Conservation (phyloP, 2,888 invertebrate genomes). For the Pedicia rivosa region DNA sequence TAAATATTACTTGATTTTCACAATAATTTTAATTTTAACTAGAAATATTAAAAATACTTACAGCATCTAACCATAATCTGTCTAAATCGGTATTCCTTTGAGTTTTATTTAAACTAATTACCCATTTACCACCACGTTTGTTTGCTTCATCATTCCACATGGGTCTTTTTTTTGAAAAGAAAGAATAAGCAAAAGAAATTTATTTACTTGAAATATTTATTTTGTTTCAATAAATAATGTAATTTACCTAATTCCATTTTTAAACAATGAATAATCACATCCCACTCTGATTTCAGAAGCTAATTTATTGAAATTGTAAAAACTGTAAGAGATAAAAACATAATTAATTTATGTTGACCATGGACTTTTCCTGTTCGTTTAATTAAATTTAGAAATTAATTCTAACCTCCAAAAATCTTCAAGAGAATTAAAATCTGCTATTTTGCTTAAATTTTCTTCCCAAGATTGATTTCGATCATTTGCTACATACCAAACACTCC, state of each 20-base stretch:
- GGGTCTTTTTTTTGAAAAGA: no score
- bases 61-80: constrained; percentile 68
- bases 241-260: constrained; percentile 43
- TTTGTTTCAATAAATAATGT: no score
- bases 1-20: no score
- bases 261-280: constrained; percentile 67
- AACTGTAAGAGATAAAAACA: constrained; percentile 33
- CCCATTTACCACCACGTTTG: constrained; percentile 73
- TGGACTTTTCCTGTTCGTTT: no score
- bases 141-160: constrained; percentile 90
- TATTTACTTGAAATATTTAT: no score
- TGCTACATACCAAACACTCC: constrained; percentile 98
- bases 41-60: no score
- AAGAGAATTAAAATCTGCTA: constrained; percentile 90
- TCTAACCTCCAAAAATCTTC: constrained; percentile 99
- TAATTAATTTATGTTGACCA: no score
- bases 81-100: constrained; percentile 54
- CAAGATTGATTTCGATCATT: constrained; percentile 71
- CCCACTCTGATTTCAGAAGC: constrained; percentile 66
- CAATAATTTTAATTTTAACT: no score
- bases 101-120: constrained; percentile 57
- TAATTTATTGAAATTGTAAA: constrained; percentile 75
- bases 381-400: no score
- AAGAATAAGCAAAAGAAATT: no score
- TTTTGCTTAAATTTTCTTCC: constrained; percentile 88